Evolutionary conservation across 2,113 vertebrate species (phyloP), one percentile per base, ranked within the genome.

Genomic region (Mus pahari): DNA sequence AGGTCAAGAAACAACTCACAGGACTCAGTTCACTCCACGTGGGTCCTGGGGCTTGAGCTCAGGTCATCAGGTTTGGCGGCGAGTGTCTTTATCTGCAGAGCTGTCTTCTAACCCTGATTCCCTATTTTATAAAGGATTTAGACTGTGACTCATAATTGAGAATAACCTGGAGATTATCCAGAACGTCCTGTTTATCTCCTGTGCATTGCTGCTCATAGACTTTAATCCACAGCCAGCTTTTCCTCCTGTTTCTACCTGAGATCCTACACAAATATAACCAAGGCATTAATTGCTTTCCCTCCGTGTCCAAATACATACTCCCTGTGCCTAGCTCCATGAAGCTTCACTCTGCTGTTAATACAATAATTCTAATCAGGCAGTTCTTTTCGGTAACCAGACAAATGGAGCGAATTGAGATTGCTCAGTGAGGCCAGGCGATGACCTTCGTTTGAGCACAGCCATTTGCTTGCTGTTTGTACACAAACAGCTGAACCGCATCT

Each of bases 341-440:
- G 78, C 50, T 42, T 73, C 48, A 58, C 83, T 86, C 39, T 92
- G 50, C 39, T 92, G 58, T 79, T 95, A 90, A 94, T 26, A 73
- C 24, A 84, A 77, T 90, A 60, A 90, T 91, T 96, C 68, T 86
- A 95, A 94, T n/a, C 42, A 48, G 50, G 92, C 75, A 84, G 73
- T 58, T 92, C 55, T 95, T 89, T 91, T 81, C 70, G 86, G 48
- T 78, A 92, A 73, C 66, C 68, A 90, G 95, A 93, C 91, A 97
- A 96, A 97, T 62, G 91, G 93, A 96, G 74, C 91, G 95, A 92
- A 89, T 24, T 55, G 94, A 90, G 89, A 94, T 94, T 95, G 96
- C 53, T 96, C 91, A 89, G 50, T 3, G 64, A 96, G 89, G 91
- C 92, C 5, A 0, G 58, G 77, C 45, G 16, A 78, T 89, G 96